phyloP scores from a whole-genome alignment of 2,888 invertebrate genomes.

The Rhingia rostrata region DNA sequence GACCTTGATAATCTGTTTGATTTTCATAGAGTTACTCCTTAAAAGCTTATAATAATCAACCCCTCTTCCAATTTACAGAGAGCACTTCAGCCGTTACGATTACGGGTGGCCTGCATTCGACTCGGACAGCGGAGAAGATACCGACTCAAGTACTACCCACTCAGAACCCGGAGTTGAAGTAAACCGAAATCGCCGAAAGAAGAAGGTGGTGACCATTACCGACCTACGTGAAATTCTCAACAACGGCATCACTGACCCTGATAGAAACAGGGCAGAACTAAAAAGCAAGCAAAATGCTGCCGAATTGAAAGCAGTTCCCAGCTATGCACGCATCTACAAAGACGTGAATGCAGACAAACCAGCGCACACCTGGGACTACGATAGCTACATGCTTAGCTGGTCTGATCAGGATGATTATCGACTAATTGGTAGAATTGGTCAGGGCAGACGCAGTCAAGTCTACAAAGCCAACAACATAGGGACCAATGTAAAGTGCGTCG shows the following conservation, averaged over 20 bases:
- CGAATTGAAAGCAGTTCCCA: constrained; percentile 92
- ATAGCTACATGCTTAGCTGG: constrained; percentile 99
- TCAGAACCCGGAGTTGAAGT: constrained; percentile 22
- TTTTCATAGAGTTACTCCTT: too few relatives aligned
- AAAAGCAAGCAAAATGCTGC: constrained; percentile 62
- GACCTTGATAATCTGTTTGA: too few relatives aligned
- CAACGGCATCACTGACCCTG: constrained; percentile 33
- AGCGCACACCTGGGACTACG: constrained; percentile 99
- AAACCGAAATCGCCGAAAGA: constrained; percentile 37
- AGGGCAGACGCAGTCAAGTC: constrained; percentile 99
- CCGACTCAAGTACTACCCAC: constrained; percentile 31
- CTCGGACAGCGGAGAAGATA: constrained; percentile 41
- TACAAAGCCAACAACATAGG: constrained; percentile 99
- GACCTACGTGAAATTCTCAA: constrained; percentile 5
- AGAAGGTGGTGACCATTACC: constrained; percentile 36
- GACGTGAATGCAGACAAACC: constrained; percentile 99
- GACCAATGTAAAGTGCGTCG: constrained; percentile 99
- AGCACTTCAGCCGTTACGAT: constrained; percentile 44
- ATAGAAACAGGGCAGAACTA: constrained; percentile 36
- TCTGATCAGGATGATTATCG: constrained; percentile 99
- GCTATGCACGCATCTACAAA: constrained; percentile 98
- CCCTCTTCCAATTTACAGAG: constrained; percentile 43
- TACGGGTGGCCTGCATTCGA: constrained; percentile 54
- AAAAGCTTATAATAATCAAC: too few relatives aligned
- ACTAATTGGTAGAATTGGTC: constrained; percentile 97